Percentiles rank a stretch among this genome's conserved stretches.
Conservation (phyloP, 1,140 invertebrate genomes). For the Achatina immaculata region DNA sequence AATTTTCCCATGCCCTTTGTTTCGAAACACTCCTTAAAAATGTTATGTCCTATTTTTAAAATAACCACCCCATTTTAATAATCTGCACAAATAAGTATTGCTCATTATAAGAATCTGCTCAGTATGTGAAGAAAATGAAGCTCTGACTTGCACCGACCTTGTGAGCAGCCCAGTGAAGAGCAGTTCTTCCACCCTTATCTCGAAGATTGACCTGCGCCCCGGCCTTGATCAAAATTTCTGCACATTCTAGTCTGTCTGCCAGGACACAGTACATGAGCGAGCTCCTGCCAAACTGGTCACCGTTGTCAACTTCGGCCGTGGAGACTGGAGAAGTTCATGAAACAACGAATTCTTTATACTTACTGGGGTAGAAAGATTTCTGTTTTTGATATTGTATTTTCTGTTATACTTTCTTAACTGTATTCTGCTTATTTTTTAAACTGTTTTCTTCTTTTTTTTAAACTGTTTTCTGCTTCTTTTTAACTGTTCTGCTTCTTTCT, state of each 20-base stretch:
- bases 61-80: no score
- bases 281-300: constrained; percentile 70
- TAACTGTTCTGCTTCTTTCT: no score
- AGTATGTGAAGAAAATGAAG: no score
- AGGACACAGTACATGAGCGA: constrained; percentile 70
- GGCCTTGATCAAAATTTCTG: constrained; percentile 66
- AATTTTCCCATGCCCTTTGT: no score
- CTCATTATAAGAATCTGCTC: no score
- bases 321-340: constrained; percentile 43
- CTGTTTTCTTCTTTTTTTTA: no score
- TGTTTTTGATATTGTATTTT: neutral
- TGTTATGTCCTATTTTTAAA: no score
- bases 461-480: no score
- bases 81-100: no score
- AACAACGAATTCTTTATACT: neutral
- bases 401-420: neutral
- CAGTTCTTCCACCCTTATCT: constrained; percentile 69
- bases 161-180: constrained; percentile 70
- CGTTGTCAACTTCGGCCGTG: constrained; percentile 59
- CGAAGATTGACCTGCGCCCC: constrained; percentile 66
- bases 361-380: neutral
- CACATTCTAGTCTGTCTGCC: constrained; percentile 70
- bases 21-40: no score
- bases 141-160: no score
- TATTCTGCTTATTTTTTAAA: neutral